Evolutionary conservation across 2,888 invertebrate genomes (phyloP), one percentile per base, ranked within the genome.

Genomic region (Ornithoptera priamus): DNA sequence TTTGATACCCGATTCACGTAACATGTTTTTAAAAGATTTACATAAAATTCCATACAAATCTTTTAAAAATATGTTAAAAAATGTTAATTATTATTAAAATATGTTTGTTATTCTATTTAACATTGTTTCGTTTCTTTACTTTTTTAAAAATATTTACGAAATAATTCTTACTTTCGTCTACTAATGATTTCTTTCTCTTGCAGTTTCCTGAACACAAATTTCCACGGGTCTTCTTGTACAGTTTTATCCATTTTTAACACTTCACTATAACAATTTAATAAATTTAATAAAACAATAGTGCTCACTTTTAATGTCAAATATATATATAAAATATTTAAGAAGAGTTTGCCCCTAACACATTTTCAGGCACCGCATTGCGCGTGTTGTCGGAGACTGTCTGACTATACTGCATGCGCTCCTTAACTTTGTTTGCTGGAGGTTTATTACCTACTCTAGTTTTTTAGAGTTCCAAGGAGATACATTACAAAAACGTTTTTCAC

Each of bases 111-210:
- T 17, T 50, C 18, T 50, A 50, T 58, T 58, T 24, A 22, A 24
- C 39, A 60, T 50, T 17, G 5, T 50, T 15, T 50, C 15, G n/a
- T 18, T 6, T n/a, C 7, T n/a, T 53, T 53, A 53, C 53, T 10
- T 12, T 53, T 2, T 18, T 58, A 59, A 58, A 62, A 42, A 22
- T 17, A 46, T 59, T 50, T 8, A 53, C 6, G 18, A n/a, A n/a
- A n/a, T 53, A 7, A 12, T 39, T 20, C 92, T 87, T 79, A 92
- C 92, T 87, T 87, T 79, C 76, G 85, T 68, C 80, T 81, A 73
- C 85, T 86, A 42, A 92, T 81, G 72, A 92, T 84, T 72, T 90
- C 87, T 69, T 83, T 85, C 61, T 92, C 88, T 73, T 91, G 89
- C 42, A 92, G 80, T 73, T 85, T 90, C 73, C 82, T 88, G 69